A percentile compares a stretch with the other conserved stretches of the same genome.
phyloP scores from a whole-genome alignment of 2,113 vertebrate genomes.

The Pterocles orientalis region DNA sequence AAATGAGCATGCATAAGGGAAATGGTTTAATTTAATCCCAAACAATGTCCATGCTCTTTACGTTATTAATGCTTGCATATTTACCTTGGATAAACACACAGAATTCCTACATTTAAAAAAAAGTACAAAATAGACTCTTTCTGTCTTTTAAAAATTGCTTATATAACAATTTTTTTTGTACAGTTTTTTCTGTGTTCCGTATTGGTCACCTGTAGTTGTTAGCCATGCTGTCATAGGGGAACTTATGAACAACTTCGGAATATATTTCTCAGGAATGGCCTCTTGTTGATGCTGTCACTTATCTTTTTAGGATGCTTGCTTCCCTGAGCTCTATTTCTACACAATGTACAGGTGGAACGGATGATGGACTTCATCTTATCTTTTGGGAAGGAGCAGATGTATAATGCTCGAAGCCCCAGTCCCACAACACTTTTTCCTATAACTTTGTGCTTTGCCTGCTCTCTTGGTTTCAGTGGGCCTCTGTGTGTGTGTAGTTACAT shows the following conservation, averaged over 20 bases:
- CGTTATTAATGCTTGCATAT: slow-evolving; percentile 36
- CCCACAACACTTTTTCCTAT: background rate
- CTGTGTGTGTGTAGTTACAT: accelerated
- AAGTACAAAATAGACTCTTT: slow-evolving; percentile 7
- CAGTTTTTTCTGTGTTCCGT: background rate
- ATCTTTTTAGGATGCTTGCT: background rate
- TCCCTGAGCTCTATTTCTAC: background rate
- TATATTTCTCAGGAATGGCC: background rate
- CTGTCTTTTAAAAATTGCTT: background rate
- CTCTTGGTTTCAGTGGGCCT: background rate
- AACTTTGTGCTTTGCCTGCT: background rate
- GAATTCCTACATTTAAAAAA: slow-evolving; percentile 26
- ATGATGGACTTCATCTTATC: background rate
- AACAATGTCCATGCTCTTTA: slow-evolving; percentile 62
- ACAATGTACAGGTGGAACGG: background rate
- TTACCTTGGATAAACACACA: slow-evolving; percentile 65
- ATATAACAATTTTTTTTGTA: background rate
- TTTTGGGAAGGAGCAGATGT: background rate
- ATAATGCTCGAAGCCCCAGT: background rate
- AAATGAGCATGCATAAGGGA: slow-evolving; percentile 76
- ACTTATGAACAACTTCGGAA: background rate
- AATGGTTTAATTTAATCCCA: slow-evolving; percentile 75
- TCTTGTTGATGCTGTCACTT: background rate
- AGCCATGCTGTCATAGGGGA: background rate
- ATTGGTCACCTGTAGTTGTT: background rate